Conservation (phyloP, 37 sponge, comb jelly and placozoan genomes). For the Spongia lamella region DNA sequence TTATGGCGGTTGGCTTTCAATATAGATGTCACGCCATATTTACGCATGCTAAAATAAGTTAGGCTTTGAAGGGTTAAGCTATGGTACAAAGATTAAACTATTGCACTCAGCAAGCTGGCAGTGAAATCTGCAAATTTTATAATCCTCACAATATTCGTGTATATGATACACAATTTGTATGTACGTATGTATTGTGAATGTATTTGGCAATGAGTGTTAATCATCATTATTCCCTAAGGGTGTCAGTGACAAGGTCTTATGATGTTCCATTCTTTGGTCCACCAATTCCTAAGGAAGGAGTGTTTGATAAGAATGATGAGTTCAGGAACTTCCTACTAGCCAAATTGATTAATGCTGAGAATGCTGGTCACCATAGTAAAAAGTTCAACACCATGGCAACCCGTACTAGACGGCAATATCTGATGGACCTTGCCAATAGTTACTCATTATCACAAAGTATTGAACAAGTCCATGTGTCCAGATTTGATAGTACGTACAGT, state of each 20-base stretch:
- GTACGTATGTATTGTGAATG: too few relatives aligned
- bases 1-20: too few relatives aligned
- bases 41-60: too few relatives aligned
- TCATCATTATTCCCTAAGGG: slow-evolving; percentile 54
- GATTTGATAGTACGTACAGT: slow-evolving; percentile 64
- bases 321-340: slow-evolving; percentile 88
- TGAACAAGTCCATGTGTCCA: slow-evolving; percentile 59
- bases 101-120: too few relatives aligned
- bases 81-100: too few relatives aligned
- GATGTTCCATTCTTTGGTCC: slow-evolving; percentile 94
- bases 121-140: too few relatives aligned
- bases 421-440: slow-evolving; percentile 62
- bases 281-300: slow-evolving; percentile 62
- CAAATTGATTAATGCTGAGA: slow-evolving; percentile 92
- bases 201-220: too few relatives aligned
- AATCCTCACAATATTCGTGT: too few relatives aligned
- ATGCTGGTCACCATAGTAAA: slow-evolving; percentile 77
- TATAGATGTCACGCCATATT: too few relatives aligned
- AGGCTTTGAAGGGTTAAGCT: too few relatives aligned
- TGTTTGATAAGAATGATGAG: slow-evolving; percentile 74
- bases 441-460: slow-evolving; percentile 36
- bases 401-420: slow-evolving; percentile 81
- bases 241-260: slow-evolving; percentile 78
- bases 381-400: slow-evolving; percentile 82
- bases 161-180: too few relatives aligned